phyloP scores from a whole-genome alignment of 1,140 invertebrate species.

The Lasioglossum baleicum region DNA sequence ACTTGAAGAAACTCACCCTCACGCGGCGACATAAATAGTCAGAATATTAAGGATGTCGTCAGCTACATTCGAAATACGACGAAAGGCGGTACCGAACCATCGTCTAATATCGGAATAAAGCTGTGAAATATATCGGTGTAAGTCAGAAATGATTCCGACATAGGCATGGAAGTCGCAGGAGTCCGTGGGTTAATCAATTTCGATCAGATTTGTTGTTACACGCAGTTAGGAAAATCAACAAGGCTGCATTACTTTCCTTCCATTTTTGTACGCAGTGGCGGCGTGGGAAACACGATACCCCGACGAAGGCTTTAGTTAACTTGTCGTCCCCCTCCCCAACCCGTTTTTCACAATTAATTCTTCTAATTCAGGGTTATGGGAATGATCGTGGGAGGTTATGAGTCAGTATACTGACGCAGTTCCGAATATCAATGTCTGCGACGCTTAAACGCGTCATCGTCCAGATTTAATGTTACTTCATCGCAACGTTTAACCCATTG shows the following conservation, averaged over 20 bases:
- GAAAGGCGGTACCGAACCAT: too few species aligned
- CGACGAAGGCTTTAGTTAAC: slow-evolving; percentile 62
- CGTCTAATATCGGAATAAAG: too few species aligned
- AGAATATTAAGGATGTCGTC: too few species aligned
- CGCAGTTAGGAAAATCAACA: slow-evolving; percentile 4
- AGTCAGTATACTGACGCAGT: slow-evolving; percentile 44
- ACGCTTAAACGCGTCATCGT: background rate
- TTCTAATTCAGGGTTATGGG: slow-evolving; percentile 70
- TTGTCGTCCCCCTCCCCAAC: slow-evolving; percentile 19
- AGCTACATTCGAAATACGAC: too few species aligned
- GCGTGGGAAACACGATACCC: slow-evolving; percentile 54
- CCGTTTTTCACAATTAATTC: slow-evolving; percentile 58
- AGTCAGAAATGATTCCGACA: too few species aligned
- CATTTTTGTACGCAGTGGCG: slow-evolving; percentile 21
- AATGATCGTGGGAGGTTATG: slow-evolving; percentile 52
- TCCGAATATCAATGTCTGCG: slow-evolving; percentile 13
- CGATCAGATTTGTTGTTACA: background rate
- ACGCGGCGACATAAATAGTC: too few species aligned
- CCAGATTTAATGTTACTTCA: slow-evolving; percentile 22
- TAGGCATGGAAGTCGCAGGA: background rate
- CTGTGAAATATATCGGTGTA: too few species aligned
- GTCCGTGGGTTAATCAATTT: background rate
- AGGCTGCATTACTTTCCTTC: slow-evolving; percentile 4
- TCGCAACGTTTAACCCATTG: background rate
- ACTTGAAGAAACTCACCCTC: too few species aligned